Evolutionary conservation across 2,113 vertebrate genomes (phyloP).

Genomic region (Sturnus vulgaris): DNA sequence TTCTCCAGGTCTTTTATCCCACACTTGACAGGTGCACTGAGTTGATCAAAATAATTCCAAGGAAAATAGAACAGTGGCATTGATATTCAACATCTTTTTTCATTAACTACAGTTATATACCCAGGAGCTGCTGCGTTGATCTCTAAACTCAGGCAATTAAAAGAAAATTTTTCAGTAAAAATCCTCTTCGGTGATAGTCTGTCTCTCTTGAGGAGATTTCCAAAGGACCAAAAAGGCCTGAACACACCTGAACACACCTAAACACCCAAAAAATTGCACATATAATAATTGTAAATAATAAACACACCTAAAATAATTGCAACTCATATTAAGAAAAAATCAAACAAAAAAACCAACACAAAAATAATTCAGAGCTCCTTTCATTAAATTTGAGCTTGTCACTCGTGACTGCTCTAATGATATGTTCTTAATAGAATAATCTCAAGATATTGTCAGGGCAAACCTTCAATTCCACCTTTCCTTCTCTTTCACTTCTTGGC

Average conservation of each 20-base stretch:
- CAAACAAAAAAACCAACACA: neutral
- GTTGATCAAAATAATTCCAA: neutral
- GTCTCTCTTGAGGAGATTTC: neutral
- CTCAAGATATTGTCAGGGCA: neutral
- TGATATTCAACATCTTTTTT: neutral
- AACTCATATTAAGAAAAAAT: fast-evolving
- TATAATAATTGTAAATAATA: too few species aligned
- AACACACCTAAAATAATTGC: neutral
- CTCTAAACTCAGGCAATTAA: neutral
- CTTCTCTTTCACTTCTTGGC: neutral
- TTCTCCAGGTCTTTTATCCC: neutral
- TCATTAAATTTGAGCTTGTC: neutral
- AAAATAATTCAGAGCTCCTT: neutral
- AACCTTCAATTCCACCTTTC: neutral
- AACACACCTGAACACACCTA: neutral
- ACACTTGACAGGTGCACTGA: neutral
- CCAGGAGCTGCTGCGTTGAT: neutral
- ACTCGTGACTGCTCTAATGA: neutral
- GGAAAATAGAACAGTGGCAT: neutral
- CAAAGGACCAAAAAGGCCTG: neutral
- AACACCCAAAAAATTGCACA: neutral
- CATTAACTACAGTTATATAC: neutral
- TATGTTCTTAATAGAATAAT: neutral
- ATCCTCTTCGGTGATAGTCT: neutral
- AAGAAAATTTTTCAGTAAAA: neutral